Evolutionary conservation across 2,888 invertebrate species (phyloP).

Genomic region (Allophyes oxyacanthae): DNA sequence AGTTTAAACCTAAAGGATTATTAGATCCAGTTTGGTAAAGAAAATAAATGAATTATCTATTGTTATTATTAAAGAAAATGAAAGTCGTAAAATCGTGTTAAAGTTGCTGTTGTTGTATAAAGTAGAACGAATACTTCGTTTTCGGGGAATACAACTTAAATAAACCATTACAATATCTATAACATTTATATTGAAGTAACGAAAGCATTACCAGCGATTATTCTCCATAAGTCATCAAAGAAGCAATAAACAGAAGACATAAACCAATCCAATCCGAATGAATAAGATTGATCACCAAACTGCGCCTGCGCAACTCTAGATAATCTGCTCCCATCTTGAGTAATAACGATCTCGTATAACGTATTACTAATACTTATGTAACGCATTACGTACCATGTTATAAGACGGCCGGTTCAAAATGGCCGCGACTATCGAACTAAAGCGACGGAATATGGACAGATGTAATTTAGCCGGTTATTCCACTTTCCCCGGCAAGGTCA

Average conservation of each 20-base stretch:
- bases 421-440: neutral
- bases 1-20: too few relatives aligned
- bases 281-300: constrained; percentile 35
- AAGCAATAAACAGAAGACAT: neutral
- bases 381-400: constrained; percentile 38
- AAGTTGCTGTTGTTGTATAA: too few relatives aligned
- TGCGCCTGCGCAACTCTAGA: neutral
- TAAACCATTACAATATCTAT: too few relatives aligned
- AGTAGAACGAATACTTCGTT: too few relatives aligned
- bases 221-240: too few relatives aligned
- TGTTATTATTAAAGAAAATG: too few relatives aligned
- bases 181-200: too few relatives aligned
- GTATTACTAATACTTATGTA: constrained; percentile 45
- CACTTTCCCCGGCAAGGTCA: constrained; percentile 57
- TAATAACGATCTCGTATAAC: constrained; percentile 44
- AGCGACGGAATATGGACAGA: neutral
- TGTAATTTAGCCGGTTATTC: constrained; percentile 33
- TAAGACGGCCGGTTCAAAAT: constrained; percentile 21
- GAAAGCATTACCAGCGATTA: too few relatives aligned
- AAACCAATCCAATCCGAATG: neutral
- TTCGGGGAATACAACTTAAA: too few relatives aligned
- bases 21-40: too few relatives aligned
- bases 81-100: too few relatives aligned
- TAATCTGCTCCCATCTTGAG: constrained; percentile 34
- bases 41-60: too few relatives aligned